phyloP scores from a whole-genome alignment of 2,113 vertebrate genomes.

The Halichoerus grypus region DNA sequence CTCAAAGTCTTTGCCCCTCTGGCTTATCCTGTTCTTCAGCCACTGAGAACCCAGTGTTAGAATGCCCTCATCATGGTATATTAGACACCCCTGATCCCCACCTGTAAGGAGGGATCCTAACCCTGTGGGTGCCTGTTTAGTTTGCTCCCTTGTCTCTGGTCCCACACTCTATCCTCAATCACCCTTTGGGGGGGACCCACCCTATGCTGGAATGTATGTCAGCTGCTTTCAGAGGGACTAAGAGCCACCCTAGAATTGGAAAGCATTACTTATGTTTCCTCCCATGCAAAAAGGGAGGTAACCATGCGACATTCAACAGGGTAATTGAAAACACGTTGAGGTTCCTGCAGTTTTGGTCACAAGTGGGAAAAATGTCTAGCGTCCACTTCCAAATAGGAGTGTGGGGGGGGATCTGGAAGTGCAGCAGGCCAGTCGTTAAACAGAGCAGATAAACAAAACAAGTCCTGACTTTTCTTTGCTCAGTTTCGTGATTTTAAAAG shows the following conservation, averaged over 20 bases:
- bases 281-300: background rate
- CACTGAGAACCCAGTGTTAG: background rate
- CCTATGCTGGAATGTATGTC: background rate
- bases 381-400: background rate
- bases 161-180: background rate
- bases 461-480: background rate
- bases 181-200: background rate
- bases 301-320: background rate
- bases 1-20: background rate
- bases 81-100: background rate
- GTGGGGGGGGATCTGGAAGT: background rate
- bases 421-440: background rate
- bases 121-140: background rate
- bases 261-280: background rate
- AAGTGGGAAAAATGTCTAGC: background rate
- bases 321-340: conserved; percentile 11
- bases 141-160: background rate
- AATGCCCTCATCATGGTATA: background rate
- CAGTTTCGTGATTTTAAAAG: conserved; percentile 21
- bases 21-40: background rate
- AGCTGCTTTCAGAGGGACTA: background rate
- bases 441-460: background rate
- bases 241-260: background rate
- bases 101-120: background rate
- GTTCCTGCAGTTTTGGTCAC: background rate